Evolutionary conservation across 2,113 vertebrate species (phyloP).

Genomic region (Azemiops feae): DNA sequence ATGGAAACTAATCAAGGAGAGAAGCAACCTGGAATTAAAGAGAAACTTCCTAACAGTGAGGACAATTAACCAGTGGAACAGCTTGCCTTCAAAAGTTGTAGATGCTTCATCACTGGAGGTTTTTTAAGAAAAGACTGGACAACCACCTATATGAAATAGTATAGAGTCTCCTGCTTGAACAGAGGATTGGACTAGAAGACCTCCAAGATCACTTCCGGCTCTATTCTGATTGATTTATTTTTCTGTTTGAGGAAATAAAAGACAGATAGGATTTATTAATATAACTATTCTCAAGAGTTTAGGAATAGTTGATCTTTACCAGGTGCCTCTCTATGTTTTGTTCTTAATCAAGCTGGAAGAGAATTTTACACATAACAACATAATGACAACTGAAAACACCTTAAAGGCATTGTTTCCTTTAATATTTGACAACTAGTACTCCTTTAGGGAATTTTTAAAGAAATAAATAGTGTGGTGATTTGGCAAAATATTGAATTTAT

Average conservation of each 20-base stretch:
- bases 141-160: too few relatives aligned
- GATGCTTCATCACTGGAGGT: too few relatives aligned
- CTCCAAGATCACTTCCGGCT: too few relatives aligned
- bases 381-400: neutral
- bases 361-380: neutral
- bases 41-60: too few relatives aligned
- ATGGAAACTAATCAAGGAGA: too few relatives aligned
- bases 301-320: neutral
- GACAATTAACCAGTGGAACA: too few relatives aligned
- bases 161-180: too few relatives aligned
- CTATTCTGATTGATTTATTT: too few relatives aligned
- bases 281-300: neutral
- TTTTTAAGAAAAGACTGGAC: too few relatives aligned
- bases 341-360: neutral
- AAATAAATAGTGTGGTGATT: neutral
- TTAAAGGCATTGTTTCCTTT: neutral
- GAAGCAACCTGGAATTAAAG: too few relatives aligned
- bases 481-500: constrained; percentile 10
- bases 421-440: neutral
- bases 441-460: neutral
- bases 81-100: too few relatives aligned
- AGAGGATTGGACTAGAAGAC: too few relatives aligned
- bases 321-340: neutral
- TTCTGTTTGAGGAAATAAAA: neutral
- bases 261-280: neutral